These are phyloP conservation scores for Diadema setosum DNA, from an alignment of 35 echinoderm and acorn worm species.

Conservation along the genomic window DNA sequence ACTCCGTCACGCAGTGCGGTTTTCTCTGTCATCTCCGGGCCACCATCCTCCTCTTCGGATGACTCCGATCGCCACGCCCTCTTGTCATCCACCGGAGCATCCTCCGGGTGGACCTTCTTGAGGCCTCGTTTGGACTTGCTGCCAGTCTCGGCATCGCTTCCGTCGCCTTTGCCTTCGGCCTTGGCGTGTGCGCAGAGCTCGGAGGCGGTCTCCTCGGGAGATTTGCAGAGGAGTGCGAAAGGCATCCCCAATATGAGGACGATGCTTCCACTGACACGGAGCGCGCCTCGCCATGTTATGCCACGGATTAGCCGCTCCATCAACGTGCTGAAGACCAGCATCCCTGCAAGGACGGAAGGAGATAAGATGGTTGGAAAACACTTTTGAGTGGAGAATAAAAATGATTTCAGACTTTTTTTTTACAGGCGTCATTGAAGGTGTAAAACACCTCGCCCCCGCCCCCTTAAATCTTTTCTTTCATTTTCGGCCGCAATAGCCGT, in stretches of 20 bases:
- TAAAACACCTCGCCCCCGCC: too few relatives aligned
- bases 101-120: background rate
- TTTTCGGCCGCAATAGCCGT: too few relatives aligned
- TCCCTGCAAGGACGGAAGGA: too few relatives aligned
- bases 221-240: background rate
- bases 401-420: too few relatives aligned
- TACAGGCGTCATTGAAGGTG: too few relatives aligned
- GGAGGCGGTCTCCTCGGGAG: background rate
- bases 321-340: background rate
- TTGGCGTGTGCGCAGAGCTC: background rate
- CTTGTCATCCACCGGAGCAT: background rate
- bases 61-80: background rate
- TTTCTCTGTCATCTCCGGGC: background rate
- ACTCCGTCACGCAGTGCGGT: background rate
- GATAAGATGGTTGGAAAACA: too few relatives aligned
- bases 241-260: background rate
- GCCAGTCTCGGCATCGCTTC: too few relatives aligned
- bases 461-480: too few relatives aligned
- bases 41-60: background rate
- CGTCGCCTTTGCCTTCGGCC: background rate
- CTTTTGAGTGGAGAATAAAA: too few relatives aligned
- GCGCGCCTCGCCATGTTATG: background rate
- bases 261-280: background rate
- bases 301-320: background rate
- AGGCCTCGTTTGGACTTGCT: background rate